phyloP scores from a whole-genome alignment of 2,797 vertebrate genomes.

The Peromyscus nudipes region DNA sequence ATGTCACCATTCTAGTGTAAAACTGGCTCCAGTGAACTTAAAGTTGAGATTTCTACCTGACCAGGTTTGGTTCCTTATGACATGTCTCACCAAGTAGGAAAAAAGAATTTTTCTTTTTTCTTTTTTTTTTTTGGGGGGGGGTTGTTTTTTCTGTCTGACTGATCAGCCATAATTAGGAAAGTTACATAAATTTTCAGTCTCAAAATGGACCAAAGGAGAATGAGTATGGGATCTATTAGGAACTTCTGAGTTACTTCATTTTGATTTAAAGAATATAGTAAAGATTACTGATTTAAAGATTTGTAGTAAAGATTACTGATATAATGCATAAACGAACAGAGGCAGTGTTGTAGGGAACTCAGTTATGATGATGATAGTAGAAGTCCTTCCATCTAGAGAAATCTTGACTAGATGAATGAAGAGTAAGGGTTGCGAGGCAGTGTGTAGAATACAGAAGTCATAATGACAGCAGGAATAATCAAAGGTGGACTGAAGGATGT shows the following conservation, averaged over 20 bases:
- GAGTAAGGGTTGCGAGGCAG: not conserved
- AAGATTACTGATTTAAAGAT: not conserved
- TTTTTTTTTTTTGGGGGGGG: too few species aligned
- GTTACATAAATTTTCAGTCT: not conserved
- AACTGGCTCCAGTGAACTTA: not conserved
- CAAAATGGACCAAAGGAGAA: not conserved
- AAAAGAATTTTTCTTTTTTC: rapidly evolving
- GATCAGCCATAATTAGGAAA: not conserved
- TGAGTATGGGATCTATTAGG: too few species aligned
- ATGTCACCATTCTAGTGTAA: rapidly evolving
- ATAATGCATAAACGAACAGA: not conserved
- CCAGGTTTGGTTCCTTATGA: not conserved
- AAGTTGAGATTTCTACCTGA: not conserved
- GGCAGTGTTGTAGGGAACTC: rapidly evolving
- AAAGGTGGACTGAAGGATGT: not conserved
- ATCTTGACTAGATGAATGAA: not conserved
- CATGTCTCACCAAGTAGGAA: not conserved
- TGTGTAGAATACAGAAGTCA: not conserved
- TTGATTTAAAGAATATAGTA: not conserved
- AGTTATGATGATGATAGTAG: not conserved
- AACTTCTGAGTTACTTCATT: not conserved
- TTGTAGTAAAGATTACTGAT: not conserved
- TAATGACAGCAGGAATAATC: not conserved
- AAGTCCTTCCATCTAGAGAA: not conserved
- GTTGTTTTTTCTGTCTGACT: not conserved